A percentile compares a stretch with the other conserved stretches of the same genome.
Conservation (phyloP, 1,140 invertebrate species). For the Anadara kagoshimensis region DNA sequence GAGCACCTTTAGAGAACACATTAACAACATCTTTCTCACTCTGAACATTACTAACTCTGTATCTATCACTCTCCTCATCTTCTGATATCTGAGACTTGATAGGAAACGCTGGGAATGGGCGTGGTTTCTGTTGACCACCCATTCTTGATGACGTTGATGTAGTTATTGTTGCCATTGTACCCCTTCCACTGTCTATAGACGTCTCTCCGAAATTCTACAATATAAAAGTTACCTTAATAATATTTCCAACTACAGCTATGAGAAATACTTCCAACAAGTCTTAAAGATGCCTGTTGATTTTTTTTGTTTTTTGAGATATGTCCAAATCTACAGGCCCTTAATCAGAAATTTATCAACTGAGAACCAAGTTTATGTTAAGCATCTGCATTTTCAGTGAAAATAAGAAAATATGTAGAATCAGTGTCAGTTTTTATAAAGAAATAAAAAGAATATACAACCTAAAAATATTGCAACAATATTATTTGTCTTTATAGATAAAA, state of each 20-base stretch:
- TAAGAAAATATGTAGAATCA: too few relatives aligned
- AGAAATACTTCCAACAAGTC: too few relatives aligned
- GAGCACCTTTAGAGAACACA: slow-evolving; percentile 13
- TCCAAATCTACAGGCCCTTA: background rate
- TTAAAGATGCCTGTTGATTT: background rate
- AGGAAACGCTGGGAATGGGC: slow-evolving; percentile 56
- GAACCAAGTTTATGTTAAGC: too few relatives aligned
- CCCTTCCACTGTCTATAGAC: slow-evolving; percentile 72
- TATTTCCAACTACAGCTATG: background rate
- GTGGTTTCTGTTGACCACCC: slow-evolving; percentile 27
- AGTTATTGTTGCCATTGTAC: slow-evolving; percentile 66
- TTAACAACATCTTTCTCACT: slow-evolving; percentile 17
- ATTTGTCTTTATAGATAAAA: background rate
- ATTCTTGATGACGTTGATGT: slow-evolving; percentile 40
- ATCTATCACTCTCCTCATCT: slow-evolving; percentile 33
- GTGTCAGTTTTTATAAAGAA: background rate
- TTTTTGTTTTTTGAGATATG: background rate
- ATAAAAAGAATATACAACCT: background rate
- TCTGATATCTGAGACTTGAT: slow-evolving; percentile 49
- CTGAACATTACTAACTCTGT: slow-evolving; percentile 8
- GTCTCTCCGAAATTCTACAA: slow-evolving; percentile 60
- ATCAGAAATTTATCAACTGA: too few relatives aligned
- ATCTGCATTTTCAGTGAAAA: too few relatives aligned
- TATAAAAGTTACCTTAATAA: background rate
- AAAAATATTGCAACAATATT: background rate